Percentiles rank a stretch among this genome's conserved stretches.
Evolutionary conservation across 2,113 vertebrate species (phyloP).

Genomic region (Centropristis striata): DNA sequence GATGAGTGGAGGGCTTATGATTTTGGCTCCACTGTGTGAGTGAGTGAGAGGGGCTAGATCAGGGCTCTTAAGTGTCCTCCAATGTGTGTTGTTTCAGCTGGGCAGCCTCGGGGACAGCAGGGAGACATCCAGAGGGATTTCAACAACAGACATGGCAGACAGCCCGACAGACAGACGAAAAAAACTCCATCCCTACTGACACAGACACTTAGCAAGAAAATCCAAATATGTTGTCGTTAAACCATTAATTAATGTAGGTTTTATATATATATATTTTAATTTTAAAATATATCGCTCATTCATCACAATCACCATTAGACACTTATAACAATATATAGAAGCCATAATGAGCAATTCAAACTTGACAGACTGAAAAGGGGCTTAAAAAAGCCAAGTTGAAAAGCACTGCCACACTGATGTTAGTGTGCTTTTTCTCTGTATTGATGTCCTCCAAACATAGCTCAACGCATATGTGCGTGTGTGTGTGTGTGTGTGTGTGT

Average conservation of each 20-base stretch:
- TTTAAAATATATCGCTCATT: background rate
- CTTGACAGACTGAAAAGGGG: background rate
- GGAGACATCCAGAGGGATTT: conserved; percentile 40
- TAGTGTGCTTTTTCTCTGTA: background rate
- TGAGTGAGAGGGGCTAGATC: conserved; percentile 45
- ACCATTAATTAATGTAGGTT: background rate
- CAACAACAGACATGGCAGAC: conserved; percentile 16
- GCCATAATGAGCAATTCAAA: background rate
- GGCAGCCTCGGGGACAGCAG: conserved; percentile 20
- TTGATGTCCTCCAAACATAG: background rate
- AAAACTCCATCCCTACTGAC: background rate
- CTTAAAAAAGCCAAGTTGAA: background rate
- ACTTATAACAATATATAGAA: background rate
- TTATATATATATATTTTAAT: no score
- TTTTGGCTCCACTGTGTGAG: conserved; percentile 28
- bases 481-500: background rate
- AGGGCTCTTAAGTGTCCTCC: conserved; percentile 43
- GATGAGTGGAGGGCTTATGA: conserved; percentile 60
- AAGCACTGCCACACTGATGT: background rate
- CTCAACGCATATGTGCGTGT: background rate
- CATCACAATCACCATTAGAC: conserved; percentile 6
- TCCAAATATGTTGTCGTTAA: background rate
- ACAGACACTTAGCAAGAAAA: background rate
- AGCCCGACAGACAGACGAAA: conserved; percentile 2
- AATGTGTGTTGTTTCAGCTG: conserved; percentile 69